A percentile compares a stretch with the other conserved stretches of the same genome.
Conservation (phyloP, 2,113 vertebrate genomes). For the Microtus montanus region DNA sequence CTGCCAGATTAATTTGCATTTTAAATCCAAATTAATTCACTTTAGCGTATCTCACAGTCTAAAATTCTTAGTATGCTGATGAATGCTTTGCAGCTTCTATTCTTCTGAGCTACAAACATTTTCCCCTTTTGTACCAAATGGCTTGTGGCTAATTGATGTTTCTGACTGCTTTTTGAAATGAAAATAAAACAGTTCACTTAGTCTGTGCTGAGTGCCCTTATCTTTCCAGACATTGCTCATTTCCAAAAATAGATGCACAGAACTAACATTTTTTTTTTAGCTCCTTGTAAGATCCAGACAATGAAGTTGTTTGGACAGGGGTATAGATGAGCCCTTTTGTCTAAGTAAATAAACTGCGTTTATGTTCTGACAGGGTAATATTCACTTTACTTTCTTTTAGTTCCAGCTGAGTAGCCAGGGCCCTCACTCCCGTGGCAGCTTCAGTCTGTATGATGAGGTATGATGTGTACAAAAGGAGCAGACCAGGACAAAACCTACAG, state of each 20-base stretch:
- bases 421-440: slow-evolving; percentile 88
- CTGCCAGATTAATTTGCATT: slow-evolving; percentile 98
- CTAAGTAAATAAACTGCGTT: slow-evolving; percentile 98
- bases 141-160: slow-evolving; percentile 96
- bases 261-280: slow-evolving; percentile 87
- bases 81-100: slow-evolving; percentile 91
- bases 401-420: slow-evolving; percentile 92
- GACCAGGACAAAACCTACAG: slow-evolving; percentile 91
- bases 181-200: slow-evolving; percentile 93
- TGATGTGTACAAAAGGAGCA: slow-evolving; percentile 92
- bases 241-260: slow-evolving; percentile 89
- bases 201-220: slow-evolving; percentile 90
- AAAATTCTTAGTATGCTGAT: slow-evolving; percentile 97
- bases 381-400: slow-evolving; percentile 95
- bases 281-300: slow-evolving; percentile 92
- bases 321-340: slow-evolving; percentile 98
- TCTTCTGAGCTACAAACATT: slow-evolving; percentile 92
- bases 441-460: slow-evolving; percentile 90
- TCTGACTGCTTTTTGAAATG: slow-evolving; percentile 94
- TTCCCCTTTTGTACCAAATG: slow-evolving; percentile 93
- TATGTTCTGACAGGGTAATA: slow-evolving; percentile 96
- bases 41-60: slow-evolving; percentile 96
- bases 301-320: slow-evolving; percentile 96
- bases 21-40: slow-evolving; percentile 99
- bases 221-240: slow-evolving; percentile 90